Conservation (phyloP, 2,797 vertebrate species). For the Acipenser transmontanus region DNA sequence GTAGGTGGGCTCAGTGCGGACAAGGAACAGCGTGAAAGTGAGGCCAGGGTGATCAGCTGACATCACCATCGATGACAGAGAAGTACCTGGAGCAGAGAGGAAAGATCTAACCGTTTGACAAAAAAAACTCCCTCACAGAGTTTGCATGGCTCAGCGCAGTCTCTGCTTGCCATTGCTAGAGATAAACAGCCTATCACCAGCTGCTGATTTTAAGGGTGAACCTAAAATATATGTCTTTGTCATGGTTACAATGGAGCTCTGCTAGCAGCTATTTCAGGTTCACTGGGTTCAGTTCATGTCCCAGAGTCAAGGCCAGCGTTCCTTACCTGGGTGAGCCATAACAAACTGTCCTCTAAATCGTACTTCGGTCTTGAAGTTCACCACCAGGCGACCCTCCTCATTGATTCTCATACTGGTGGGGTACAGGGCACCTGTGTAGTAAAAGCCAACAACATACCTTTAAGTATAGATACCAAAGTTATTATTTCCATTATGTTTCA, state of each 20-base stretch:
- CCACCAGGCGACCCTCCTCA: slow-evolving; percentile 32
- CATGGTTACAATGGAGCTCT: too few relatives aligned
- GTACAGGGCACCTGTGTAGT: slow-evolving; percentile 34
- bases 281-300: too few relatives aligned
- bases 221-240: too few relatives aligned
- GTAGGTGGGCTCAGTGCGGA: slow-evolving; percentile 35
- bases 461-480: too few relatives aligned
- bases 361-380: slow-evolving; percentile 38
- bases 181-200: too few relatives aligned
- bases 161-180: too few relatives aligned
- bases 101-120: neutral
- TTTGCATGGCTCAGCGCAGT: neutral
- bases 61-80: slow-evolving; percentile 35
- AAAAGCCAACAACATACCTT: too few relatives aligned
- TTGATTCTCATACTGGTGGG: slow-evolving; percentile 41
- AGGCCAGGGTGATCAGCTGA: slow-evolving; percentile 37
- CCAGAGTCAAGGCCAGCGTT: neutral
- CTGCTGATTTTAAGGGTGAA: too few relatives aligned
- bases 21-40: slow-evolving; percentile 39
- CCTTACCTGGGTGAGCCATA: slow-evolving; percentile 39
- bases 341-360: slow-evolving; percentile 41
- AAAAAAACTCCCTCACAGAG: neutral
- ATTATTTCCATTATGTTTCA: too few relatives aligned
- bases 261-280: too few relatives aligned
- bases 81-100: slow-evolving; percentile 23